Base-by-base conservation (phyloP, 2,888 invertebrate species). In the Suillia variegata region DNA sequence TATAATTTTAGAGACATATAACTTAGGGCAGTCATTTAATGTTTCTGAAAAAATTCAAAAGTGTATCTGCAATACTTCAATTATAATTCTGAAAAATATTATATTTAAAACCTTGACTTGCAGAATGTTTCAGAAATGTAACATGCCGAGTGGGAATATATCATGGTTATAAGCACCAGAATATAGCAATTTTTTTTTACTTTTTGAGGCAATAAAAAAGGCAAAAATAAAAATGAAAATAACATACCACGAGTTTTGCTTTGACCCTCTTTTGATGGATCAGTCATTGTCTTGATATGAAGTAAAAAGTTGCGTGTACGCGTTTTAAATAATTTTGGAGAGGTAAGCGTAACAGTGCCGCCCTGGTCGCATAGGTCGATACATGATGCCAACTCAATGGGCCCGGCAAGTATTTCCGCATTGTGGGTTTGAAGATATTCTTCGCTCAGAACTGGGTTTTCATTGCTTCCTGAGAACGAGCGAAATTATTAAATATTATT, bases 381-480 rank as follows among this genome's bases (percentile, higher is more conserved):
- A 65, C 91, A 91, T 0, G 91, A 88, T 2, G 90, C 88, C 17
- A 96, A 83, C 75, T 92, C 88, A 50, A 96, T 85, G 1, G 96
- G 96, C 0, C 96, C 96, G 13, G 94, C 95, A 48, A 96, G 82
- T 61, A 96, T 91, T 77, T 96, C 94, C 0, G 94, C 93, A 77
- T 95, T 93, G 75, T 95, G 93, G 5, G 91, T 89, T 69, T 91
- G 88, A 52, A 94, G 83, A 80, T 94, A 96, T 80, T 93, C 92
- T 66, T 87, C 90, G 17, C 89, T 89, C 47, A 88, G 86, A 0
- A 92, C 90, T 0, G 92, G 92, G 82, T 92, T 93, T 67, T 91
- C 91, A 65, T 77, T 78, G 54, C 73, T 68, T 61, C 78, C 80
- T 80, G 58, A 18, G 62, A 53, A 26, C 53, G n/a, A n/a, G n/a